Evolutionary conservation across 2,888 invertebrate species (phyloP), one percentile per base, ranked within the genome.

Genomic region (Ennomos fuscantarius): DNA sequence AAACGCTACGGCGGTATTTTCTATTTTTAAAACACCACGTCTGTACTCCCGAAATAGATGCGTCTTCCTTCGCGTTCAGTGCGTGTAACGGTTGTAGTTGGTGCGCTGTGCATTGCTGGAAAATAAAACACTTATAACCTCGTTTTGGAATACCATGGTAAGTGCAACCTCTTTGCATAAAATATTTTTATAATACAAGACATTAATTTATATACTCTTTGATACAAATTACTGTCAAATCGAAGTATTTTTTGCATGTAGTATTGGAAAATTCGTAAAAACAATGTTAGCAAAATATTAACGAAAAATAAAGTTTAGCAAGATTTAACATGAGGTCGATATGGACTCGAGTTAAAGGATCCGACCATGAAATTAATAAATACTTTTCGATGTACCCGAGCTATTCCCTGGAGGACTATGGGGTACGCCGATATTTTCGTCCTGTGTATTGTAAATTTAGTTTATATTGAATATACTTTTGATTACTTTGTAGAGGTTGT

Each of bases 41-140:
- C 76, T 79, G 82, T 79, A 76, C 71, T 83, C 87, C 86, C 77
- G 81, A 88, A 89, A 89, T 89, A 89, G 89, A 86, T 66, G 62
- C 54, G 72, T 62, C 73, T 76, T 73, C 76, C 73, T 76, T 73
- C 76, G 78, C 82, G 77, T 80, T 81, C 82, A 78, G 73, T 75
- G 71, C 70, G 74, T 74, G 78, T 69, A 76, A 76, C 70, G 73
- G 66, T 69, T 68, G 63, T 60, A 70, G 69, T 70, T 69, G 72
- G 72, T 70, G 69, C 51, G 52, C 46, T 59, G 63, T 61, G 55
- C 45, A 58, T 46, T 57, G 55, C 9, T 49, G 51, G 43, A 48
- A 45, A 46, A 15, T 42, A 55, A 50, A 48, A 40, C 31, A 49
- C 3, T 24, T 24, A 24, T 24, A 24, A 55, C 31, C 49, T 55